A percentile compares a stretch with the other conserved stretches of the same genome.
phyloP scores from a whole-genome alignment of 2,113 vertebrate species.

The Oreocharis arfaki region DNA sequence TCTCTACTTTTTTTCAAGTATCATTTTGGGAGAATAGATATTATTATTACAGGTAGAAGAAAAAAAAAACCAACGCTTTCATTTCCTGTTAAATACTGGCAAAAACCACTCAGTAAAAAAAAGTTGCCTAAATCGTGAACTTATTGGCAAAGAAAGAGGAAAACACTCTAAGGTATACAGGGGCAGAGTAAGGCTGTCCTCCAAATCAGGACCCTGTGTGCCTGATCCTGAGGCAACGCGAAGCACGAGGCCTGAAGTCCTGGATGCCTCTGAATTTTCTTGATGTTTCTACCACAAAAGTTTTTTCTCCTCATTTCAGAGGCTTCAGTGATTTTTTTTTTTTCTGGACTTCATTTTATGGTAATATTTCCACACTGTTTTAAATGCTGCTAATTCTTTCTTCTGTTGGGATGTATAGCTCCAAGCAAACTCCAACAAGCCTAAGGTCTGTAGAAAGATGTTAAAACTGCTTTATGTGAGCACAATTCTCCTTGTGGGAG shows the following conservation, averaged over 20 bases:
- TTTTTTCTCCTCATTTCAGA: neutral
- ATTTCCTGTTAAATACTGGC: neutral
- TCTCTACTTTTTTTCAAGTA: neutral
- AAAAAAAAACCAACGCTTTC: neutral
- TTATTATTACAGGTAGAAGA: neutral
- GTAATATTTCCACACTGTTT: neutral
- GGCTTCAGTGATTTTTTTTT: neutral
- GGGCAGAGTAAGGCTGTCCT: neutral
- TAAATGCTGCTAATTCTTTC: neutral
- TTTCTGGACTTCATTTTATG: neutral
- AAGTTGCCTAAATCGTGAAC: neutral
- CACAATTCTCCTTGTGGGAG: neutral
- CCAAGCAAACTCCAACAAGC: neutral
- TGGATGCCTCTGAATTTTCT: neutral
- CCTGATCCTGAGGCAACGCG: neutral
- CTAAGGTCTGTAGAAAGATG: neutral
- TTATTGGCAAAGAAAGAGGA: neutral
- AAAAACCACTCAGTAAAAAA: neutral
- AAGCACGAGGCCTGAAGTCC: fast-evolving
- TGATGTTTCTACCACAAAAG: fast-evolving
- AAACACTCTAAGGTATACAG: neutral
- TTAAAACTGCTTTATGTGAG: neutral
- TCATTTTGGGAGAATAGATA: neutral
- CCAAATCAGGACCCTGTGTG: neutral
- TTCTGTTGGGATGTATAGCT: neutral